These are phyloP conservation scores for Hemicentrotus pulcherrimus DNA, from an alignment of 35 echinoderm and acorn worm species.

Conservation along the genomic window DNA sequence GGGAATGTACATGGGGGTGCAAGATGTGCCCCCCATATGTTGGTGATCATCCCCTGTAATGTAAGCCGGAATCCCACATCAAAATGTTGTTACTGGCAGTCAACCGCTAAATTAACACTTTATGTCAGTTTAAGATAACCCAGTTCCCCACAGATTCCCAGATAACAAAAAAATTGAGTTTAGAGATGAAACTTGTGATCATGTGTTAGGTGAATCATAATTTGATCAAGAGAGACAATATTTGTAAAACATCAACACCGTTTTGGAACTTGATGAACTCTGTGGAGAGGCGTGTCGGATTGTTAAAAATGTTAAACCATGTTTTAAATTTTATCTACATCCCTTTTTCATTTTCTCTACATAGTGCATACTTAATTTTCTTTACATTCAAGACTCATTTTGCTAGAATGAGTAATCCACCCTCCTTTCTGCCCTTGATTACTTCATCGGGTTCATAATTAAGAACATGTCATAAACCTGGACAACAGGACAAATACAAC, in stretches of 20 bases:
- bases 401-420: not conserved
- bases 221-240: not conserved
- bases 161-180: not conserved
- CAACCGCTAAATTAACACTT: not conserved
- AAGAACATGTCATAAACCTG: not conserved
- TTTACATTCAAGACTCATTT: not conserved
- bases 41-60: not conserved
- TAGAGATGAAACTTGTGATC: not conserved
- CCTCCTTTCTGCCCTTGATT: not conserved
- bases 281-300: not conserved
- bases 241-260: not conserved
- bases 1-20: not conserved
- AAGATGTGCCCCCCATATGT: not conserved
- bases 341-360: not conserved
- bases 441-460: not conserved
- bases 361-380: not conserved
- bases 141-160: not conserved
- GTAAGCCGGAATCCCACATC: not conserved
- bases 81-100: slow-evolving; percentile 7
- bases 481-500: not conserved
- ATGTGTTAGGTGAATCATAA: slow-evolving; percentile 6
- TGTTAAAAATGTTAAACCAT: not conserved
- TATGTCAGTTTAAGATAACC: not conserved
- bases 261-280: not conserved
- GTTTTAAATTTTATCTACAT: not conserved